Percentiles rank a stretch among this genome's conserved stretches.
Evolutionary conservation across 2,113 vertebrate species (phyloP).

Genomic region (Sapayoa aenigma): DNA sequence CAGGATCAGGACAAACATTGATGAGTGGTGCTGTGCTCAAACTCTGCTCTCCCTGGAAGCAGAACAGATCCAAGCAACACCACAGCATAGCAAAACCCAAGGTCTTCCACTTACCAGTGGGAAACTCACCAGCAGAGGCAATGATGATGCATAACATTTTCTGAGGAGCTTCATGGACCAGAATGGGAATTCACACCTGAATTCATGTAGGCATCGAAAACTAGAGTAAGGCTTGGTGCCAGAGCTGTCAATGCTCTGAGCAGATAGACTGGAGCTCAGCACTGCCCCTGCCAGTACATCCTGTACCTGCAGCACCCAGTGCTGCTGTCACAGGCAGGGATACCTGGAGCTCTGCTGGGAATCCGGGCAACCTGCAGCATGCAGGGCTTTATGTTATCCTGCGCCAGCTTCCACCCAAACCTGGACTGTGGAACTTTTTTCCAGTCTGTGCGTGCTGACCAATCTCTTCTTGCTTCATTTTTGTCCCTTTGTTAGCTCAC

Average conservation of each 20-base stretch:
- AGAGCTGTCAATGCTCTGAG: neutral
- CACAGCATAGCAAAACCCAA: neutral
- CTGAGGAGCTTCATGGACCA: neutral
- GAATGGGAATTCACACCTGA: neutral
- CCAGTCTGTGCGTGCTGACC: neutral
- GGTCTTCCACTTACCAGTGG: neutral
- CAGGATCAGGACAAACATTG: neutral
- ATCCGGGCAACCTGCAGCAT: too few relatives aligned
- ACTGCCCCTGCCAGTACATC: fast-evolving
- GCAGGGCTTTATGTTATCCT: neutral
- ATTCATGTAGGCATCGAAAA: neutral
- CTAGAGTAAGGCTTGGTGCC: neutral
- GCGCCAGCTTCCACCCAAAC: neutral
- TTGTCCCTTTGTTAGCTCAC: neutral
- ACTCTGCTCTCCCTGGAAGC: neutral
- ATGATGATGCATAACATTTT: fast-evolving
- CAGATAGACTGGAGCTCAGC: neutral
- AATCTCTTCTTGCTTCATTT: neutral
- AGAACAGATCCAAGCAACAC: neutral
- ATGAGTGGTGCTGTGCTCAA: fast-evolving
- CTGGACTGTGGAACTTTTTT: neutral
- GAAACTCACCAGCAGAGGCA: neutral
- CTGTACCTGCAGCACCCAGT: fast-evolving
- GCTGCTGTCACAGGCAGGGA: neutral
- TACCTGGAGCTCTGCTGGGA: neutral